Evolutionary conservation across 2,888 invertebrate genomes (phyloP), one percentile per base, ranked within the genome.

Genomic region (Nasonia oneida): DNA sequence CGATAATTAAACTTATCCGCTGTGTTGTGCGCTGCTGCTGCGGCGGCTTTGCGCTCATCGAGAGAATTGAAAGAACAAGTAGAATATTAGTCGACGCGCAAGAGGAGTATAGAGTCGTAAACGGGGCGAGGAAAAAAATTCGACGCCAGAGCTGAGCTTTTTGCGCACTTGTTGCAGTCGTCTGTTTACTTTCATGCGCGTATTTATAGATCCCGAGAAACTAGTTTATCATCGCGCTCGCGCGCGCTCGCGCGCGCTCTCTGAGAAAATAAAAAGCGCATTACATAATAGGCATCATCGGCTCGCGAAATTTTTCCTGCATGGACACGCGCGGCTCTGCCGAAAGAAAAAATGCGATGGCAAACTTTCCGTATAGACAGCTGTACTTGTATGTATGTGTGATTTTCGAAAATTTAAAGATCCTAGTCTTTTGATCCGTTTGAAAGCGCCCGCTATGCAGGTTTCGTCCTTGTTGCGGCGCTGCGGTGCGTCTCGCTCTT

Each of bases 191-290:
- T 67, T 67, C 33, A 14, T 12, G 73, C 23, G 73, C n/a, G 39
- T 42, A 73, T 42, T n/a, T 42, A 73, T 42, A 73, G 67, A 67
- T 29, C 67, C 14, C 29, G 15, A 67, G 67, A 71, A 71, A 71
- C 33, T 37, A 71, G 39, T 37, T 61, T 61, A 61, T 61, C 57
- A 61, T 61, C 57, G 57, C n/a, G 57, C 29, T 61, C 57, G 57
- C 57, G n/a, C 57, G 57, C n/a, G 57, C 29, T 61, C 57, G 57
- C 57, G n/a, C 57, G 23, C n/a, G 57, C 57, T 61, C 57, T 23
- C 57, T 61, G 71, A 71, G 71, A 14, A 71, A 42, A 71, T n/a
- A 71, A 39, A 71, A 39, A 71, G 37, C 18, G 18, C 57, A 37
- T 61, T 61, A 61, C 57, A 61, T n/a, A 61, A 61, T 61, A 61